phyloP scores from a whole-genome alignment of 2,797 vertebrate genomes.

The Pseudomugil gertrudae region DNA sequence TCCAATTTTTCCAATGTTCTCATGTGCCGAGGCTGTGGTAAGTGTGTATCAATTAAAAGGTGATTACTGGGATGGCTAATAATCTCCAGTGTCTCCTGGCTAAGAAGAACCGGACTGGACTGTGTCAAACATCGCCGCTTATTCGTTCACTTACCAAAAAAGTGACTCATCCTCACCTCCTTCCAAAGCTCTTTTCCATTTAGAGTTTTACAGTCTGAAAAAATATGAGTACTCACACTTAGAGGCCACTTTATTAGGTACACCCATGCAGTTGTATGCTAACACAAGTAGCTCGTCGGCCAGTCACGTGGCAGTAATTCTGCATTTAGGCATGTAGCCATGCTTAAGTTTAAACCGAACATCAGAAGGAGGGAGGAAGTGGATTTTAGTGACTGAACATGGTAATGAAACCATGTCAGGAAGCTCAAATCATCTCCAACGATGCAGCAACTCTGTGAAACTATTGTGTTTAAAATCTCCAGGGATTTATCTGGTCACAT shows the following conservation, averaged over 20 bases:
- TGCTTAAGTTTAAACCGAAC: too few species aligned
- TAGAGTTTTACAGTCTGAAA: background rate
- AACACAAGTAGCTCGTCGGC: background rate
- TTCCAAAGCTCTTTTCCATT: background rate
- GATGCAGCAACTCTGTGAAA: too few species aligned
- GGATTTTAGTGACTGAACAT: too few species aligned
- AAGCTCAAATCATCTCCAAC: too few species aligned
- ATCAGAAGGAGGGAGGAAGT: too few species aligned
- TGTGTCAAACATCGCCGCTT: background rate
- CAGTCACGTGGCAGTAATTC: background rate
- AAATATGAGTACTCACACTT: too few species aligned
- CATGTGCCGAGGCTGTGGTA: background rate
- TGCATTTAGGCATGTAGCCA: background rate
- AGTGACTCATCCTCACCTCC: background rate
- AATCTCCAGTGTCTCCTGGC: background rate
- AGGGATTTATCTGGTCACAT: too few species aligned
- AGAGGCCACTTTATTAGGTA: too few species aligned
- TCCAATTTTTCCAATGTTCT: constrained; percentile 18
- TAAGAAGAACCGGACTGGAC: background rate
- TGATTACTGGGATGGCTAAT: constrained; percentile 23
- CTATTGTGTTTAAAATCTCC: background rate
- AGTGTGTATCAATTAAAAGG: constrained; percentile 15
- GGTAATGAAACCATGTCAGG: too few species aligned
- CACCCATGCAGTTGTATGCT: background rate
- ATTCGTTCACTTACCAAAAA: background rate